Evolutionary conservation across 2,797 vertebrate genomes (phyloP), one percentile per base, ranked within the genome.

Genomic region (Sparidentex hasta): DNA sequence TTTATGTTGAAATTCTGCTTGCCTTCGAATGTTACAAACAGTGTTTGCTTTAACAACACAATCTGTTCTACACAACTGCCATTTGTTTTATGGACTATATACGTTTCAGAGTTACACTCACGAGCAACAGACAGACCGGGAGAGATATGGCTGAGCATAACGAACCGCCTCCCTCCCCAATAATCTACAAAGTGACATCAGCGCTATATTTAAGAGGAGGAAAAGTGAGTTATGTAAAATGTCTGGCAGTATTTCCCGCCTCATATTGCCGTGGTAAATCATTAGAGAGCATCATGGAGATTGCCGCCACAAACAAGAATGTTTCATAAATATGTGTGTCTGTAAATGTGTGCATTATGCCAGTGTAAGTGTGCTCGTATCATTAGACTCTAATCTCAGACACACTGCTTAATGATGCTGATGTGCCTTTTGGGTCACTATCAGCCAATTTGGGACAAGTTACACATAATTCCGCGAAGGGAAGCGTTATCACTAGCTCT

Each of bases 51-150:
- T 94, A 95, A 94, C 92, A 94, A 91, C 90, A 90, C 95, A 95
- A 94, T 95, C 93, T 95, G 94, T 93, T 93, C 88, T 88, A 90
- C 93, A 94, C 91, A 87, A 94, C 87, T 81, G 90, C 88, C 91
- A 88, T 93, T 95, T 94, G 91, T 94, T 95, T 95, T 95, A 95
- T 94, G 90, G 93, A 94, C 93, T 92, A 86, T 89, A 88, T 91
- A 88, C 75, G 61, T 89, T 90, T 90, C 83, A 82, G 86, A 90
- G 87, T 87, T 76, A 76, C 80, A 78, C 73, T 81, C 77, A 54
- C 74, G 59, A 81, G 80, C 84, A 86, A 87, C 85, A 88, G 82
- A 92, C 82, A 91, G 73, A 88, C 69, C 84, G 74, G 13, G 38
- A 62, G 70, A 81, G 88, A 82, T 78, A 80, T 62, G 73, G 88